Evolutionary conservation across 2,113 vertebrate species (phyloP).

Genomic region (Salvator merianae): DNA sequence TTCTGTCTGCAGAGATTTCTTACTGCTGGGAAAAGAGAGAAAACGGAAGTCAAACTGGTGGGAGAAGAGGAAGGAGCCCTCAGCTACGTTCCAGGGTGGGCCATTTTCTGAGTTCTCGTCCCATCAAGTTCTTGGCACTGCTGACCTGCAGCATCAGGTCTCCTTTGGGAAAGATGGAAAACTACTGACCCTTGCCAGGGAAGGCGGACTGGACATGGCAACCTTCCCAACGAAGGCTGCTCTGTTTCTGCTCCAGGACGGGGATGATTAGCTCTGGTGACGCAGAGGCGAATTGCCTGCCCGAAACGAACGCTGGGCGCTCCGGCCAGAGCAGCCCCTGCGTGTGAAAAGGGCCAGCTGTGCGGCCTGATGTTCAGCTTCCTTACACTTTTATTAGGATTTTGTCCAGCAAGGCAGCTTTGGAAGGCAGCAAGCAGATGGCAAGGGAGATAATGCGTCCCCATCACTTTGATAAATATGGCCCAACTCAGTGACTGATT

Average conservation of each 20-base stretch:
- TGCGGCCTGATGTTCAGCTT: not conserved
- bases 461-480: not conserved
- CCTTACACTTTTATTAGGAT: conserved; percentile 20
- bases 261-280: not conserved
- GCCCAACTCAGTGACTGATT: conserved; percentile 51
- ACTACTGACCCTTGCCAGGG: not conserved
- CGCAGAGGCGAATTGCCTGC: not conserved
- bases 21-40: not conserved
- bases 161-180: not conserved
- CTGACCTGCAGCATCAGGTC: too few species aligned
- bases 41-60: too few species aligned
- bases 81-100: too few species aligned
- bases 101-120: not conserved
- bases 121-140: not conserved
- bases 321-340: not conserved
- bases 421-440: conserved; percentile 54
- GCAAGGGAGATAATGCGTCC: conserved; percentile 52
- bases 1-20: too few species aligned
- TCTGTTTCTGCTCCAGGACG: not conserved
- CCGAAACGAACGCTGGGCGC: not conserved
- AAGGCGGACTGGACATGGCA: not conserved
- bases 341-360: not conserved
- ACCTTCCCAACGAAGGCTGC: not conserved
- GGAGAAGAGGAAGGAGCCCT: not conserved
- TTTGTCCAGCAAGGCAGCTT: not conserved